Conservation (phyloP, 2,113 vertebrate species). For the Lichenostomus cassidix region DNA sequence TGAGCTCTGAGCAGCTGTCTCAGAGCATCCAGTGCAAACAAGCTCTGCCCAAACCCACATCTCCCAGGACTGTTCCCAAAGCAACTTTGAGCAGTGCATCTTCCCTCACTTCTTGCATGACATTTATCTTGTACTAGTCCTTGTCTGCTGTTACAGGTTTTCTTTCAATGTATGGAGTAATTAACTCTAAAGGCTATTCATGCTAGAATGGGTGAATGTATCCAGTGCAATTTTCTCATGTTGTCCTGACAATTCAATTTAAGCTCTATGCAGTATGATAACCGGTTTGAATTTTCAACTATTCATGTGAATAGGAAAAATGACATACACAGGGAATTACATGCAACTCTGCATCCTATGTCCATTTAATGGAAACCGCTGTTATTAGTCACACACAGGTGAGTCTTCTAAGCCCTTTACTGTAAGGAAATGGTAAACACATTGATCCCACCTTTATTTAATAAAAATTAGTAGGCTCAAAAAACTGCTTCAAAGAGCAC, state of each 20-base stretch:
- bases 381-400: not conserved
- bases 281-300: not conserved
- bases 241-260: not conserved
- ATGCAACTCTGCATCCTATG: not conserved
- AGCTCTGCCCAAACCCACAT: not conserved
- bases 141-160: not conserved
- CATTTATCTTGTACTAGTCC: not conserved
- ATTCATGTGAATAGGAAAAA: not conserved
- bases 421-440: not conserved
- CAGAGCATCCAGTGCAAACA: not conserved
- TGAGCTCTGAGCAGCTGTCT: not conserved
- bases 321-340: not conserved
- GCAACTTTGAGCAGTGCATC: not conserved
- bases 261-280: not conserved
- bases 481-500: not conserved
- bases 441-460: not conserved
- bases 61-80: not conserved
- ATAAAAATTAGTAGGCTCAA: not conserved
- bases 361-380: not conserved
- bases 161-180: not conserved
- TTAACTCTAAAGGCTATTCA: not conserved
- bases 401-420: not conserved
- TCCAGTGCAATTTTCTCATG: not conserved
- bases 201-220: not conserved
- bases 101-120: not conserved